Percentiles rank a stretch among this genome's conserved stretches.
phyloP scores from a whole-genome alignment of 2,797 vertebrate genomes.

The Sebastiscus albofasciatus region DNA sequence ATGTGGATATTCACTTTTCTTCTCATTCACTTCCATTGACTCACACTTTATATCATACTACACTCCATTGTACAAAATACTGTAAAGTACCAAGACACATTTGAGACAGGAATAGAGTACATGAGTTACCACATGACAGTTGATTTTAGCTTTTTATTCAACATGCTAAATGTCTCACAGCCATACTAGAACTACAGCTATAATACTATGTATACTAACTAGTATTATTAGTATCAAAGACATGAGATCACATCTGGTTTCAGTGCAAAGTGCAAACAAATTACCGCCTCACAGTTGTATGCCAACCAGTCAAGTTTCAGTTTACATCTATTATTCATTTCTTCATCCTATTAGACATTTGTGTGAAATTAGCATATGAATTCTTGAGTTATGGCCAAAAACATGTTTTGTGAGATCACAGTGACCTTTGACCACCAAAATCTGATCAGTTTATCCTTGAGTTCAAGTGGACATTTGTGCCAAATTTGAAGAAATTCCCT shows the following conservation, averaged over 20 bases:
- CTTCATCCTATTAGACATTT: background rate
- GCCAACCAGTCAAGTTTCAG: background rate
- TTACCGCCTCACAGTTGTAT: background rate
- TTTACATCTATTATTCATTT: background rate
- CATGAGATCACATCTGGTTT: background rate
- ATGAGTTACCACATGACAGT: background rate
- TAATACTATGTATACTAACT: background rate
- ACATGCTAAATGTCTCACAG: background rate
- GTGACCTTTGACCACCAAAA: too few relatives aligned
- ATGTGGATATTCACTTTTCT: constrained; percentile 23
- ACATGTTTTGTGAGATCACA: too few relatives aligned
- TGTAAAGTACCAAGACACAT: background rate
- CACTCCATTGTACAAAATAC: background rate
- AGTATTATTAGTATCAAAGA: background rate
- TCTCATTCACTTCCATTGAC: background rate
- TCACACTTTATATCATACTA: background rate
- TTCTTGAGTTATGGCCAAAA: background rate
- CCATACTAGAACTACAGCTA: background rate
- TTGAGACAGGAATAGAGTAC: background rate
- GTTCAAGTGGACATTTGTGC: background rate
- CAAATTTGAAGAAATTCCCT: too few relatives aligned
- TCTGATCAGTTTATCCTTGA: background rate
- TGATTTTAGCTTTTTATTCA: background rate
- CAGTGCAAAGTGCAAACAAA: background rate
- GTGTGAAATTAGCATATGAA: background rate